Percentiles rank a stretch among this genome's conserved stretches.
Conservation (phyloP, 2,797 vertebrate species). For the Podarcis siculus region DNA sequence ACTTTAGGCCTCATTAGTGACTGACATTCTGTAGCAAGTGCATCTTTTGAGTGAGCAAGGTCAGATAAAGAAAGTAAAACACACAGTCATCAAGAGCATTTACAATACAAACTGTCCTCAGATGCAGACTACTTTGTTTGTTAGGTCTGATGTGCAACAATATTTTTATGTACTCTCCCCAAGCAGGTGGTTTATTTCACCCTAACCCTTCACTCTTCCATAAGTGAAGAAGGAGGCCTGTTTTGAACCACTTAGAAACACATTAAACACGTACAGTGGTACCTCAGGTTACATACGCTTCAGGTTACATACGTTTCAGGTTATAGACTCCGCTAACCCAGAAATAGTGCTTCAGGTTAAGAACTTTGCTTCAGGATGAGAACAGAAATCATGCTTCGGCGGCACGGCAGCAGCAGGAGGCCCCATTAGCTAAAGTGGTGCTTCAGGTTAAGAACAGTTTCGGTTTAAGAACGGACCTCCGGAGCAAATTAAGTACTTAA, state of each 20-base stretch:
- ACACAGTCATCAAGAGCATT: slow-evolving; percentile 67
- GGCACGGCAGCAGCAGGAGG: too few species aligned
- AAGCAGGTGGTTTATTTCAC: background rate
- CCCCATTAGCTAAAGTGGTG: too few species aligned
- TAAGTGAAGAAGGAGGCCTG: background rate
- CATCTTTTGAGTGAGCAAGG: slow-evolving; percentile 78
- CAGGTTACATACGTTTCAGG: too few species aligned
- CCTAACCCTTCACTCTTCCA: background rate
- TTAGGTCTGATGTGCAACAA: slow-evolving; percentile 15
- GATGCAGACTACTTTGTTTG: slow-evolving; percentile 47
- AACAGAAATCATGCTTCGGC: too few species aligned
- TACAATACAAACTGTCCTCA: slow-evolving; percentile 47
- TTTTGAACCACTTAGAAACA: slow-evolving; percentile 34
- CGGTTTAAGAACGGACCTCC: too few species aligned
- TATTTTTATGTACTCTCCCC: background rate
- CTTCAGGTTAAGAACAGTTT: too few species aligned
- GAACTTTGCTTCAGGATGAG: too few species aligned
- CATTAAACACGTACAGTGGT: too few species aligned
- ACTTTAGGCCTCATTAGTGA: slow-evolving; percentile 88
- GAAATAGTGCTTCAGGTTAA: too few species aligned
- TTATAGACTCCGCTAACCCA: too few species aligned
- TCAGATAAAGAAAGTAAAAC: slow-evolving; percentile 75
- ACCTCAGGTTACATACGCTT: too few species aligned
- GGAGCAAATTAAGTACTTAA: too few species aligned
- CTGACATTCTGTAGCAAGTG: slow-evolving; percentile 83